A percentile compares a stretch with the other conserved stretches of the same genome.
These are phyloP conservation scores for Ichneumoninae sp. DNA, from an alignment of 2,888 invertebrate genomes.

Conservation along the genomic window DNA sequence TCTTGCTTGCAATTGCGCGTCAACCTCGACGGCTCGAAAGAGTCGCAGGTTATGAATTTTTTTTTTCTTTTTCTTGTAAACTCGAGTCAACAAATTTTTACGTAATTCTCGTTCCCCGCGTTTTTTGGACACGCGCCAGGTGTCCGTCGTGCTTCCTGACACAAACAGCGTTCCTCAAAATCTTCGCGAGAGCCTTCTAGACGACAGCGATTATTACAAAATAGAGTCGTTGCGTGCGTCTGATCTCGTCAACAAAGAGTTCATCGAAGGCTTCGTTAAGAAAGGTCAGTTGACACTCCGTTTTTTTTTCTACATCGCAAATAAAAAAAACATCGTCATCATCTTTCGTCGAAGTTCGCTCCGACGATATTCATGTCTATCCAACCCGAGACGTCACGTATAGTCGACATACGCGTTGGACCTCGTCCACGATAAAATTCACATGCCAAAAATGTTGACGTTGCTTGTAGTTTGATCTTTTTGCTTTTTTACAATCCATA, in stretches of 20 bases:
- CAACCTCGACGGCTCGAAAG: not conserved
- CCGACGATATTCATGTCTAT: not conserved
- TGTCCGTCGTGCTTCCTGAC: constrained; percentile 86
- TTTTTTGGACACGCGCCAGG: constrained; percentile 83
- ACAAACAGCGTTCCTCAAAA: constrained; percentile 82
- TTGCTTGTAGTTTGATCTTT: not conserved
- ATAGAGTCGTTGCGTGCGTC: constrained; percentile 83
- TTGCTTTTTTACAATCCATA: not conserved
- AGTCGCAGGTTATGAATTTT: constrained; percentile 45
- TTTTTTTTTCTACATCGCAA: not conserved
- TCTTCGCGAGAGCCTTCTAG: constrained; percentile 81
- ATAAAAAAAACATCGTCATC: not conserved
- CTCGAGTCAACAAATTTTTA: constrained; percentile 67
- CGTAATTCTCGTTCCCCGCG: constrained; percentile 73
- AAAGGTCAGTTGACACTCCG: constrained; percentile 83
- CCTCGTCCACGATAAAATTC: constrained; percentile 32
- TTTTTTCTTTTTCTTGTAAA: constrained; percentile 2
- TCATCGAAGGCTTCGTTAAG: constrained; percentile 86
- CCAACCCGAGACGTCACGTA: not conserved
- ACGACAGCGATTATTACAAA: constrained; percentile 86
- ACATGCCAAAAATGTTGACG: constrained; percentile 49
- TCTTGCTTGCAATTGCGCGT: constrained; percentile 47
- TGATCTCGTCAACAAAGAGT: constrained; percentile 85
- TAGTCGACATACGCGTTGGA: constrained; percentile 49
- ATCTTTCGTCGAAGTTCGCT: not conserved